A percentile compares a stretch with the other conserved stretches of the same genome.
These are phyloP conservation scores for Gastracanthus pulcherrimus DNA, from an alignment of 2,888 invertebrate species.

Conservation along the genomic window DNA sequence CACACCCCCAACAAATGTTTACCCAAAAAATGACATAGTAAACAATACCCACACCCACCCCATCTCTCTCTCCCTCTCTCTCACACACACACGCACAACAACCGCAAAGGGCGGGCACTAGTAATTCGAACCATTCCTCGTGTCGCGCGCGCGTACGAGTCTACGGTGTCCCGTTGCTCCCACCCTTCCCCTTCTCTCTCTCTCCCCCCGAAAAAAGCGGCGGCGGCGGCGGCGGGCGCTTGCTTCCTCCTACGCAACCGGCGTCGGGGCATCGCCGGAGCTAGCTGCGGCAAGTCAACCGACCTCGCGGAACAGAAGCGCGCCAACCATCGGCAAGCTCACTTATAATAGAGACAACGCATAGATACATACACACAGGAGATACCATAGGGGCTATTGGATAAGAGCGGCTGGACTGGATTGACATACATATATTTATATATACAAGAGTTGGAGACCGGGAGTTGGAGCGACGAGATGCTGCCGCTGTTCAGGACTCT, in stretches of 20 bases:
- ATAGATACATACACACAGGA: background rate
- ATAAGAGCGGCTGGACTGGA: background rate
- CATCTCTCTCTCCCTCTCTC: too few relatives aligned
- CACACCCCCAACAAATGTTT: background rate
- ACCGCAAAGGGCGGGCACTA: background rate
- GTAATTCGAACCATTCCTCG: constrained; percentile 26
- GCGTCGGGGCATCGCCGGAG: background rate
- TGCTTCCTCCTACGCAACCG: constrained; percentile 26
- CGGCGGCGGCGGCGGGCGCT: background rate
- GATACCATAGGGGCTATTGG: background rate
- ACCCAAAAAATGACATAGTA: background rate
- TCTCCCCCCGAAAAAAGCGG: background rate
- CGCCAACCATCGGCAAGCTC: constrained; percentile 38
- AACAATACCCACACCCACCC: background rate
- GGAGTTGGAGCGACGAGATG: background rate
- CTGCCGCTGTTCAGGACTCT: too few relatives aligned
- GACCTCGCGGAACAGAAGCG: constrained; percentile 52
- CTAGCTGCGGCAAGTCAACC: background rate
- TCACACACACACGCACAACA: too few relatives aligned
- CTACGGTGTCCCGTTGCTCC: too few relatives aligned
- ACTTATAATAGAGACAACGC: too few relatives aligned
- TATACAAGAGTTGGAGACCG: background rate
- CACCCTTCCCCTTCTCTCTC: background rate
- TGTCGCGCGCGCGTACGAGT: too few relatives aligned
- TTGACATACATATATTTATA: background rate